Base-by-base conservation (phyloP, 2,113 vertebrate species). In the Gymnogyps californianus region DNA sequence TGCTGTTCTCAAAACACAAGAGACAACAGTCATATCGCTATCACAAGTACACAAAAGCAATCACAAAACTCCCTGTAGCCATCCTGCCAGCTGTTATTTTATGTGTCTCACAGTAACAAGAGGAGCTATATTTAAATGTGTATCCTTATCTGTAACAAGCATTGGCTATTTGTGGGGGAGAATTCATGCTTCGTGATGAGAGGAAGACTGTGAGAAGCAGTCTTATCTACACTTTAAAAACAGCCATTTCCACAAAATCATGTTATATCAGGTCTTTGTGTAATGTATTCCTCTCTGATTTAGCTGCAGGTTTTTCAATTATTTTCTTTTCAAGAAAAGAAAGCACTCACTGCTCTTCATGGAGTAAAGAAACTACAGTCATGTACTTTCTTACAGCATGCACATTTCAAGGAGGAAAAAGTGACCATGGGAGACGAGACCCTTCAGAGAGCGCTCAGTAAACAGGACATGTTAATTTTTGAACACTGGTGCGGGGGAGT, bases 1-100 rank as follows among this genome's bases (percentile, higher is more conserved):
- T 3, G 99, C 99, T 99, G 98, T 40, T 96, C 77, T 80, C 87
- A 97, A 96, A 97, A 98, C 40, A 98, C 77, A 98, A 97, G 79
- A 97, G 16, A 85, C 54, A 96, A 72, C 49, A 55, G 58, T 75
- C 38, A 78, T 4, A 88, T 78, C 22, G 42, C 28, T 17, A 21
- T 54, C 82, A 69, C 44, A 46, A 59, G 38, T 13, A 59, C 61
- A 57, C 9, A 55, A 61, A 11, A 38, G 49, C 46, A 87, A 26
- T 26, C n/a, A 24, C 47, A 76, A 78, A 32, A 20, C 32, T 46
- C 78, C 31, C 59, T 54, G 17, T 21, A 76, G 70, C 57, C 55
- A 49, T 36, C 51, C 36, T 42, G 66, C 38, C 78, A 72, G 32
- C 58, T 78, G 38, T 31, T 74, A 16, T 2, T 83, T 70, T 31